Evolutionary conservation across 2,888 invertebrate genomes (phyloP).

Genomic region (Zygaena filipendulae): DNA sequence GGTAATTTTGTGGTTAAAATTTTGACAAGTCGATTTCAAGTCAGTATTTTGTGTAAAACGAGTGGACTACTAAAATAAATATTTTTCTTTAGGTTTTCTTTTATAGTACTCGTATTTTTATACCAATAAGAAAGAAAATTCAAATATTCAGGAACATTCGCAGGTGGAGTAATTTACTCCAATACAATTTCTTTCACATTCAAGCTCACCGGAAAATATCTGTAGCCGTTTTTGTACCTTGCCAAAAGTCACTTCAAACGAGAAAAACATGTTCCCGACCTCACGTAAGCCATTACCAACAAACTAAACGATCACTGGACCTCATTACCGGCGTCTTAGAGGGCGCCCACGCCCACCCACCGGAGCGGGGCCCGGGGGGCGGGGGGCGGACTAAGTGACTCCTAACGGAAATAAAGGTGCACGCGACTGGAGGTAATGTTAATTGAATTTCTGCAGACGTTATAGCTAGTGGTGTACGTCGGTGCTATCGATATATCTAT

Average conservation of each 20-base stretch:
- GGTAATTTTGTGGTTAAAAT: too few relatives aligned
- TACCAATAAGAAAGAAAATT: too few relatives aligned
- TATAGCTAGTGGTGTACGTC: conserved; percentile 28
- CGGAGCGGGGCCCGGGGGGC: conserved; percentile 13
- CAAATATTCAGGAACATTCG: too few relatives aligned
- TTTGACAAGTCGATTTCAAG: too few relatives aligned
- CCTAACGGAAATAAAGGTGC: conserved; percentile 70
- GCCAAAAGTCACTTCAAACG: conserved; percentile 22
- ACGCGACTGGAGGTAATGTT: conserved; percentile 70
- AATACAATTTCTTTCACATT: too few relatives aligned
- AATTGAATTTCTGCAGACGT: conserved; percentile 70
- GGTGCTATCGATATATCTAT: conserved; percentile 19
- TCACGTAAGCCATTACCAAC: conserved; percentile 63
- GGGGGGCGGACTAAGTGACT: conserved; percentile 49
- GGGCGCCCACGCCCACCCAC: conserved; percentile 20
- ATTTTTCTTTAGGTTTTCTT: too few relatives aligned
- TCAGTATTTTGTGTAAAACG: too few relatives aligned
- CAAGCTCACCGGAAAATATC: too few relatives aligned
- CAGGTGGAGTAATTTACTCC: too few relatives aligned
- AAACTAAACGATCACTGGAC: conserved; percentile 65
- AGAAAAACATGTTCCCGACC: conserved; percentile 31
- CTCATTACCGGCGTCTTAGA: conserved; percentile 60
- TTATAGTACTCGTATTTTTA: too few relatives aligned
- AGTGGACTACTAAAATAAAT: too few relatives aligned
- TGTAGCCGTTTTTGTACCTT: conserved; percentile 17